Base-by-base conservation (phyloP, 2,797 vertebrate species). In the Channallabes apus region DNA sequence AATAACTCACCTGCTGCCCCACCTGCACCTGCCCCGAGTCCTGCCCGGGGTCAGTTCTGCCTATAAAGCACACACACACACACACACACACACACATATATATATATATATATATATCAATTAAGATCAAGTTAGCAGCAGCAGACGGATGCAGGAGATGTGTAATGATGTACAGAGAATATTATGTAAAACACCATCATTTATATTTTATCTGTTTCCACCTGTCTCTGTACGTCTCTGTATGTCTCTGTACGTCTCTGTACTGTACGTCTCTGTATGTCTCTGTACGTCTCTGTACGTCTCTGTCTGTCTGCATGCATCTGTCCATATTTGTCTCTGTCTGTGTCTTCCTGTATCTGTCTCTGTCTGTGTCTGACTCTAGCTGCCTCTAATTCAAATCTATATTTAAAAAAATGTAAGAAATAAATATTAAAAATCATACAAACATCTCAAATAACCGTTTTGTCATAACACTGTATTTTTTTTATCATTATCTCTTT, bases 21-120 rank as follows among this genome's bases (percentile, higher is more conserved):
- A 99, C 91, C 88, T 98, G 97, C 61, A 99, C 96, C 91, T 97
- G 97, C 88, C 98, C 98, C 0, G 96, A 97, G 89, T 99, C 97
- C 87, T 99, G 96, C 88, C 97, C 97, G 93, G 96, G 97, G 94
- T 99, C 99, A 93, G 98, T 91, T 93, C 96, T 96, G 92, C 97
- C 98, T 99, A 88, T 88, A 62, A n/a, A 12, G 85, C n/a, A 84
- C 27, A 81, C 20, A 78, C 46, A 82, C n/a, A 71, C 54, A 73
- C 20, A 61, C 87, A 58, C 77, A 32, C 32, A 84, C n/a, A 68
- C 20, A 75, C 32, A 83, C 38, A 76, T 17, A 80, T 12, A 68
- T 11, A n/a, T n/a, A n/a, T n/a, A 75, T 12, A 59, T 62, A 35
- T 18, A 41, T 24, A 58, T 8, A 58, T 17, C 0, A n/a, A 20